Conservation (phyloP, 2,797 vertebrate species). For the Acomys russatus region DNA sequence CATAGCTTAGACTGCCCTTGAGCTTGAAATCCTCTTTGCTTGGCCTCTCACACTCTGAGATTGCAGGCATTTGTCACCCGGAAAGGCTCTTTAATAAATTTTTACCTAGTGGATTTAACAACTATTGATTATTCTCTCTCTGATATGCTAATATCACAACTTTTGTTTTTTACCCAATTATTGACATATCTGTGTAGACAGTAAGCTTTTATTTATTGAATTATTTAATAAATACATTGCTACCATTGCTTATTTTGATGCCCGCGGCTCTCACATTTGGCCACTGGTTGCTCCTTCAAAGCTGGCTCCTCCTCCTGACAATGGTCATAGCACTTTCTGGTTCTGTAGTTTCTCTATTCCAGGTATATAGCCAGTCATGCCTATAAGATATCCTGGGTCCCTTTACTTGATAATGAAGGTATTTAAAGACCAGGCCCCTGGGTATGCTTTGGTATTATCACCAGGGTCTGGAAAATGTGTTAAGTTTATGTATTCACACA, state of each 20-base stretch:
- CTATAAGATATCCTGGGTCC: not conserved
- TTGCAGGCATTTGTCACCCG: not conserved
- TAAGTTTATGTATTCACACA: not conserved
- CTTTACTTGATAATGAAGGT: not conserved
- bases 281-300: not conserved
- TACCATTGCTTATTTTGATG: conserved; percentile 7
- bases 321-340: not conserved
- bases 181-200: not conserved
- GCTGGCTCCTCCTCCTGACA: not conserved
- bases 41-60: not conserved
- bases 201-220: not conserved
- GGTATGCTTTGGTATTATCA: not conserved
- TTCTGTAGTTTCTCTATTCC: conserved; percentile 7
- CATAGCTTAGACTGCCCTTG: not conserved
- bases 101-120: conserved; percentile 1
- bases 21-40: not conserved
- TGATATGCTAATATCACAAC: conserved; percentile 1
- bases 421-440: not conserved
- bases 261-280: not conserved
- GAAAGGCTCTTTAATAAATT: not conserved
- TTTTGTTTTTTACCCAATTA: not conserved
- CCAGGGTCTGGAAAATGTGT: not conserved
- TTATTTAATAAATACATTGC: not conserved
- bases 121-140: not conserved
- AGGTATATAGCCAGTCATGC: not conserved